A percentile compares a stretch with the other conserved stretches of the same genome.
Evolutionary conservation across 30 jellyfish, hydroid and myxozoan species (phyloP).

Genomic region (Haliclystus octoradiatus): DNA sequence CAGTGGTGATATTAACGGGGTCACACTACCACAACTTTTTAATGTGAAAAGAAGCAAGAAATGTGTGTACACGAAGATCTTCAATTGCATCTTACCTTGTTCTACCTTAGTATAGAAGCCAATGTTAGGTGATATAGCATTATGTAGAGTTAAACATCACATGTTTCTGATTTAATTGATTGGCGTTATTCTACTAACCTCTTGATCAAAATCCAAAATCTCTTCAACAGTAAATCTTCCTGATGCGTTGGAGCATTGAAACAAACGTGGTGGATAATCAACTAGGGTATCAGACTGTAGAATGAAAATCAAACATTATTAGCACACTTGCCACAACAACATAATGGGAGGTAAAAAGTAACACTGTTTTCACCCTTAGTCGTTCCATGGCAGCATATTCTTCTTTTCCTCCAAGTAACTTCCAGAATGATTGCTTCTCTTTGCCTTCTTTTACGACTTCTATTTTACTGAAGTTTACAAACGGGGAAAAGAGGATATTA

Average conservation of each 20-base stretch:
- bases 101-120: too few relatives aligned
- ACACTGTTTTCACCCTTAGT: constrained; percentile 28
- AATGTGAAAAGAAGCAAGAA: too few relatives aligned
- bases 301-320: too few relatives aligned
- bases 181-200: too few relatives aligned
- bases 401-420: constrained; percentile 87
- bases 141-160: too few relatives aligned
- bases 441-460: constrained; percentile 64
- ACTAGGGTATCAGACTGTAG: background rate
- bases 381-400: constrained; percentile 83
- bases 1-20: too few relatives aligned
- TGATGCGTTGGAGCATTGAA: constrained; percentile 94
- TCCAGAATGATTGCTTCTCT: constrained; percentile 88
- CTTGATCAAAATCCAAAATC: constrained; percentile 92
- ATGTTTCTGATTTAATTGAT: too few relatives aligned
- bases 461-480: constrained; percentile 33
- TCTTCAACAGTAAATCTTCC: constrained; percentile 95
- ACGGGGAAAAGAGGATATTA: too few relatives aligned
- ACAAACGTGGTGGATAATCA: constrained; percentile 71
- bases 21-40: too few relatives aligned
- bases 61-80: too few relatives aligned
- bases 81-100: too few relatives aligned
- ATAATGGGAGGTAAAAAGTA: background rate
- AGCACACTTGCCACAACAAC: background rate
- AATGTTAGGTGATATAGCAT: too few relatives aligned